phyloP scores from a whole-genome alignment of 2,797 vertebrate genomes.

The Pseudotriccus pelzelni region DNA sequence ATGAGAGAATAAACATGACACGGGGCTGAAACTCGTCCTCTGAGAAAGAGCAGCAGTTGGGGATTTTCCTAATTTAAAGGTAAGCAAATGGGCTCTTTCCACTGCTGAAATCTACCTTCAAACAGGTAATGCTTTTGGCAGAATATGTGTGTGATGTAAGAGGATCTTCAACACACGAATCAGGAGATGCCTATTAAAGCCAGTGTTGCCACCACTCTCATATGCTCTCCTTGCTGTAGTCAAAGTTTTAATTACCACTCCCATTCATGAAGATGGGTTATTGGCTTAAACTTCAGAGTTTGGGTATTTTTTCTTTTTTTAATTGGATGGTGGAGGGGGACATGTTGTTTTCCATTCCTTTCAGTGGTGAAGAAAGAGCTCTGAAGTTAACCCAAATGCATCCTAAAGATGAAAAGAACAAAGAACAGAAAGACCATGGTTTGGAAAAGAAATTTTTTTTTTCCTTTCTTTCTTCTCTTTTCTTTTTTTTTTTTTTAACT shows the following conservation, averaged over 20 bases:
- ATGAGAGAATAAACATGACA: not conserved
- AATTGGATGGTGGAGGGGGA: not conserved
- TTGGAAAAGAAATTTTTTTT: not conserved
- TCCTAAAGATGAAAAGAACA: not conserved
- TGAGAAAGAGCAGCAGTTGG: not conserved
- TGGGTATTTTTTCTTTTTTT: not conserved
- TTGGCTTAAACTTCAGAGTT: not conserved
- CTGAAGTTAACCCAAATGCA: not conserved
- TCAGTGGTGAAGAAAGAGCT: not conserved
- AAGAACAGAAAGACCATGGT: not conserved
- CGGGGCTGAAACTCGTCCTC: not conserved
- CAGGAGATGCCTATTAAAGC: not conserved
- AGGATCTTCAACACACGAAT: not conserved
- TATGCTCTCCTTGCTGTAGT: not conserved
- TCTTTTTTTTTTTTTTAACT: not conserved
- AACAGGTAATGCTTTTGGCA: not conserved
- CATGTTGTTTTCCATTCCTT: not conserved
- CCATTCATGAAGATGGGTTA: not conserved
- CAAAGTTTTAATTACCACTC: not conserved
- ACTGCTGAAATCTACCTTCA: not conserved
- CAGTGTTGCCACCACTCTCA: not conserved
- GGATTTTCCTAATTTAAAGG: not conserved
- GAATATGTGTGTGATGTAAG: not conserved
- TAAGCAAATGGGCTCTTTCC: not conserved
- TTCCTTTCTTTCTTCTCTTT: not conserved